Evolutionary conservation across 2,797 vertebrate species (phyloP).

Genomic region (Notolabrus celidotus): DNA sequence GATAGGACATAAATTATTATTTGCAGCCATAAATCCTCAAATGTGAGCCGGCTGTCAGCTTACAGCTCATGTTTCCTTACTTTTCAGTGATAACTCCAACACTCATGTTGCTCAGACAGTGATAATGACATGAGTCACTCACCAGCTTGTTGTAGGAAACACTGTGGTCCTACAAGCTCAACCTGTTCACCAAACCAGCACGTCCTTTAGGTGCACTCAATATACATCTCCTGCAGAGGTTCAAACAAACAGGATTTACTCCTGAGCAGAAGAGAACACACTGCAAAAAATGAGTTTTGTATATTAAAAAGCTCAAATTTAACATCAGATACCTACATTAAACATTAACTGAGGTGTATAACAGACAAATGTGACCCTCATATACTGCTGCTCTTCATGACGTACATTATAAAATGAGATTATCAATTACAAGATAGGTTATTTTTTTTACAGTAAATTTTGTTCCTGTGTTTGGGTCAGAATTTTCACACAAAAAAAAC

Average conservation of each 20-base stretch:
- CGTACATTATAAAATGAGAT: too few species aligned
- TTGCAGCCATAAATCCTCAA: conserved; percentile 60
- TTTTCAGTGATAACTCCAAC: conserved; percentile 52
- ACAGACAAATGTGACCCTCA: too few species aligned
- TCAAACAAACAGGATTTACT: too few species aligned
- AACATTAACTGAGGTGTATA: too few species aligned
- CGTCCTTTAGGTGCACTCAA: not conserved
- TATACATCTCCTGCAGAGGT: not conserved
- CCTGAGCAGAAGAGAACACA: not conserved
- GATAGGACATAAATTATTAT: conserved; percentile 19
- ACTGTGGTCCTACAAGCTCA: conserved; percentile 21
- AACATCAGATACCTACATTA: too few species aligned
- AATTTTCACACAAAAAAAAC: too few species aligned
- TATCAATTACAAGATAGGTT: too few species aligned
- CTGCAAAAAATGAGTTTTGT: too few species aligned
- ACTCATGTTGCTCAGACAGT: conserved; percentile 51
- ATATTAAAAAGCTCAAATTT: too few species aligned
- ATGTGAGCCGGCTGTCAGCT: conserved; percentile 43
- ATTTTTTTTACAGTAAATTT: too few species aligned
- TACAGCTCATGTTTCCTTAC: conserved; percentile 66
- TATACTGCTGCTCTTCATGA: too few species aligned
- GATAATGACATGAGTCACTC: conserved; percentile 51
- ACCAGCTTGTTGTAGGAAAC: conserved; percentile 21
- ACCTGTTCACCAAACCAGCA: conserved; percentile 31
- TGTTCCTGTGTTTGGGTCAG: too few species aligned